Base-by-base conservation (phyloP, 2,888 invertebrate genomes). In the Cheilosia grossa region DNA sequence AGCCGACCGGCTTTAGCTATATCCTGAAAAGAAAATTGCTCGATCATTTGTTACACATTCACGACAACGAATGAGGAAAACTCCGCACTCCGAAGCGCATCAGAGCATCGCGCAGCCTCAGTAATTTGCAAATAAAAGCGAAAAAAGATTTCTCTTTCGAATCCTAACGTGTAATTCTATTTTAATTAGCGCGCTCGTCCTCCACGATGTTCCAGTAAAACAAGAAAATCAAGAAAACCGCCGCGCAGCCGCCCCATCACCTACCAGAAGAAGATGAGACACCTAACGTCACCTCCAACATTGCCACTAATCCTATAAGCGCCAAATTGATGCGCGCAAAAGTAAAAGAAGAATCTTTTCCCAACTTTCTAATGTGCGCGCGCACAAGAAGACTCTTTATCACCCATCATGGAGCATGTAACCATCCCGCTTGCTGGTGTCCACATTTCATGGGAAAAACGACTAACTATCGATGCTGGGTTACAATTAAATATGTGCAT, bases 271-370 rank as follows among this genome's bases (percentile, higher is more conserved):
- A 59, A 53, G 67, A 77, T 44, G 59, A 42, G 63, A 61, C 70
- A 27, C 30, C 63, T 37, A 58, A 40, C 70, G 64, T 70, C 70
- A 64, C 70, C 70, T 78, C 70, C 70, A 78, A 78, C 70, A 64
- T 78, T 64, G 70, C 64, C 78, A 58, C 47, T 70, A 78, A 78
- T 70, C 69, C 37, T 63, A 69, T 78, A 78, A 78, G 63, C 24
- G 77, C 67, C 67, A 69, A 77, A 77, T 53, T 69, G 59, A 74
- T 61, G 77, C 24, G 63, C 59, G 44, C 61, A 47, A 42, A 67
- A 53, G 49, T 21, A 53, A 59, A 75, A 78, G 54, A 69, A 69
- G 59, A 77, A 77, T 59, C 59, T 59, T 67, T 17, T 27, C 19
- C 19, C 53, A 56, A 70, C 77, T 78, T 78, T 78, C 77, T 78